phyloP scores from a whole-genome alignment of 2,113 vertebrate genomes.

The Camelus bactrianus region DNA sequence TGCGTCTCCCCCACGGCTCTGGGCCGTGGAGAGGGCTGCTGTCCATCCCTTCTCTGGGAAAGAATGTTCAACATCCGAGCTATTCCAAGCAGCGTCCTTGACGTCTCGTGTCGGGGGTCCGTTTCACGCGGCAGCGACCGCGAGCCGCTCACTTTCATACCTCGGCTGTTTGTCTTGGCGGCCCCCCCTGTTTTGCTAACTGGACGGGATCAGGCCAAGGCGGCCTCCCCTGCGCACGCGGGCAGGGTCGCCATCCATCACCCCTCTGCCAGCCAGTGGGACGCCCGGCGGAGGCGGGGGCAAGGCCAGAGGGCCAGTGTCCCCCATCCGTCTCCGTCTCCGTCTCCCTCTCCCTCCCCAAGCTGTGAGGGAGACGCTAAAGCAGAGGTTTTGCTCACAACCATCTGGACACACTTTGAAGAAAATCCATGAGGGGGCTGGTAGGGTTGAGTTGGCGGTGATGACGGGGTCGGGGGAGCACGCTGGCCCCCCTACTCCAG shows the following conservation, averaged over 20 bases:
- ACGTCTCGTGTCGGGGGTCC: slow-evolving; percentile 88
- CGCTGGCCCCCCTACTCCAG: background rate
- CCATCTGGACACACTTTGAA: slow-evolving; percentile 36
- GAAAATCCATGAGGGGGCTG: background rate
- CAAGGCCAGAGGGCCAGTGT: background rate
- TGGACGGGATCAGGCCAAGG: slow-evolving; percentile 77
- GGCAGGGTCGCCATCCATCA: slow-evolving; percentile 74
- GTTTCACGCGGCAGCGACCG: slow-evolving; percentile 85
- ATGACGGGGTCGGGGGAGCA: background rate
- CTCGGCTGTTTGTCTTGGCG: slow-evolving; percentile 87
- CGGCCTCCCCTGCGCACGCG: slow-evolving; percentile 51
- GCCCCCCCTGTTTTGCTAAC: slow-evolving; percentile 84
- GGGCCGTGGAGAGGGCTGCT: background rate
- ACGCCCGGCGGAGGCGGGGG: slow-evolving; percentile 70
- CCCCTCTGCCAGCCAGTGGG: slow-evolving; percentile 54
- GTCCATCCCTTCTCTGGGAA: slow-evolving; percentile 84
- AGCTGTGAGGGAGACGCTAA: slow-evolving; percentile 53
- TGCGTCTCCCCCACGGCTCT: slow-evolving; percentile 83
- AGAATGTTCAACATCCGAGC: slow-evolving; percentile 88
- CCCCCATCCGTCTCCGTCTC: background rate
- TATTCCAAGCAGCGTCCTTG: slow-evolving; percentile 88
- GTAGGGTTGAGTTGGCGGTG: background rate
- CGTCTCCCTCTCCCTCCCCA: slow-evolving; percentile 4
- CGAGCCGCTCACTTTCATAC: slow-evolving; percentile 86
- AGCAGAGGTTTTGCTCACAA: slow-evolving; percentile 49